Evolutionary conservation across 2,888 invertebrate species (phyloP).

Genomic region (Oligia fasciuncula): DNA sequence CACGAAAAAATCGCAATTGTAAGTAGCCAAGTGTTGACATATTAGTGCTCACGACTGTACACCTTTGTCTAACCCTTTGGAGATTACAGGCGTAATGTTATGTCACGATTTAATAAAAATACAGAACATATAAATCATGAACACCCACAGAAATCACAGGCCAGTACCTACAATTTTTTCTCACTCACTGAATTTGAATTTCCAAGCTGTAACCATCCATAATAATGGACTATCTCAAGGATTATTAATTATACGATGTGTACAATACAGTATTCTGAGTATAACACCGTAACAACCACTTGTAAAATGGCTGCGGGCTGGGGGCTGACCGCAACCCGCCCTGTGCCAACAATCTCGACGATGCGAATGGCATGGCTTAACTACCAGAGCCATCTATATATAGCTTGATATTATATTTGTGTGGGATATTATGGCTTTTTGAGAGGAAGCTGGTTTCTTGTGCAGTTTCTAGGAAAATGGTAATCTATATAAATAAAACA

Average conservation of each 20-base stretch:
- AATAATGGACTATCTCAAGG: conserved; percentile 35
- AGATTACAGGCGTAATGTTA: too few species aligned
- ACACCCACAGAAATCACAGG: conserved; percentile 4
- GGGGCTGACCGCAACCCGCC: conserved; percentile 77
- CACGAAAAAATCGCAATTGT: too few species aligned
- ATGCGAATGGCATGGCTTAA: conserved; percentile 76
- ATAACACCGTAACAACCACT: conserved; percentile 74
- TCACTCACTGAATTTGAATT: conserved; percentile 18
- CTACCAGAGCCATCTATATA: conserved; percentile 57
- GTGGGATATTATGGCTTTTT: conserved; percentile 42
- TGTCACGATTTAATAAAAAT: too few species aligned
- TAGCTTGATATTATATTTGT: conserved; percentile 57
- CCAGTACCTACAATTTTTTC: background rate
- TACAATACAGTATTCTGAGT: conserved; percentile 71
- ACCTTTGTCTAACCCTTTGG: background rate
- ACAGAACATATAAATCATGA: too few species aligned
- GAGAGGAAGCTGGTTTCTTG: conserved; percentile 3
- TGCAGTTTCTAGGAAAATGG: background rate
- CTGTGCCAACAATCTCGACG: conserved; percentile 76
- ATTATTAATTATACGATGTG: conserved; percentile 64
- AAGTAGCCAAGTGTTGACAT: too few species aligned
- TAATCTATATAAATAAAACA: too few species aligned
- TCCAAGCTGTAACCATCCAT: conserved; percentile 23
- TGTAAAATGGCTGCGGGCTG: conserved; percentile 78
- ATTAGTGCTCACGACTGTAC: too few species aligned